phyloP scores from a whole-genome alignment of 1,140 invertebrate species.

The Polypedilum vanderplanki region DNA sequence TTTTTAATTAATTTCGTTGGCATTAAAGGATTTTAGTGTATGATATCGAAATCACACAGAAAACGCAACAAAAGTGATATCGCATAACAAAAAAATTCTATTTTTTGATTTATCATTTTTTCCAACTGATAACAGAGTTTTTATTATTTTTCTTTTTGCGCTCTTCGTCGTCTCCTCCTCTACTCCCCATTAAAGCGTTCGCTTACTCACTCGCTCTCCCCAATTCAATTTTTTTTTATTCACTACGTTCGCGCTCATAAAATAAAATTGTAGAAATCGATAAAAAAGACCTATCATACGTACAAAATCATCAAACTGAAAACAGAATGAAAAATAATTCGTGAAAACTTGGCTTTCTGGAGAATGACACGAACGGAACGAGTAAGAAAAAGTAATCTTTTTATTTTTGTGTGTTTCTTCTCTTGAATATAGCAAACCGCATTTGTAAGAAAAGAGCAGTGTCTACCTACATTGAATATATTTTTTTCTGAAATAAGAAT shows the following conservation, averaged over 20 bases:
- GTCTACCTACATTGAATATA: conserved; percentile 16
- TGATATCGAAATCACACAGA: background rate
- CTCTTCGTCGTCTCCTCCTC: too few relatives aligned
- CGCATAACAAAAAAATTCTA: conserved; percentile 10
- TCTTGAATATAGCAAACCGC: background rate
- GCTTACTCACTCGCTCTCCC: background rate
- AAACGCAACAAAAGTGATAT: background rate
- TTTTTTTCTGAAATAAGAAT: background rate
- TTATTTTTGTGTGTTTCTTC: background rate
- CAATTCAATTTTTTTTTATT: background rate
- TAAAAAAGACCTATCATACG: conserved; percentile 11
- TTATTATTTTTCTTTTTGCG: too few relatives aligned
- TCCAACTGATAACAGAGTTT: conserved; percentile 10
- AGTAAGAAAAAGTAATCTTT: background rate
- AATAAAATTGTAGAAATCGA: conserved; percentile 2
- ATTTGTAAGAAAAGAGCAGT: background rate
- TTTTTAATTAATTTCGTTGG: conserved; percentile 4
- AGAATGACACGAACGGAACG: conserved; percentile 24
- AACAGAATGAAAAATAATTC: conserved; percentile 12
- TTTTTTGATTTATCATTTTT: conserved; percentile 20
- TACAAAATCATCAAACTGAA: background rate
- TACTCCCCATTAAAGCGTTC: too few relatives aligned
- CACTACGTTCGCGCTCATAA: background rate
- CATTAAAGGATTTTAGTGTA: background rate
- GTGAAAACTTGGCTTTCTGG: conserved; percentile 19